These are phyloP conservation scores for Belonocnema kinseyi DNA, from an alignment of 1,140 invertebrate species.

Conservation along the genomic window DNA sequence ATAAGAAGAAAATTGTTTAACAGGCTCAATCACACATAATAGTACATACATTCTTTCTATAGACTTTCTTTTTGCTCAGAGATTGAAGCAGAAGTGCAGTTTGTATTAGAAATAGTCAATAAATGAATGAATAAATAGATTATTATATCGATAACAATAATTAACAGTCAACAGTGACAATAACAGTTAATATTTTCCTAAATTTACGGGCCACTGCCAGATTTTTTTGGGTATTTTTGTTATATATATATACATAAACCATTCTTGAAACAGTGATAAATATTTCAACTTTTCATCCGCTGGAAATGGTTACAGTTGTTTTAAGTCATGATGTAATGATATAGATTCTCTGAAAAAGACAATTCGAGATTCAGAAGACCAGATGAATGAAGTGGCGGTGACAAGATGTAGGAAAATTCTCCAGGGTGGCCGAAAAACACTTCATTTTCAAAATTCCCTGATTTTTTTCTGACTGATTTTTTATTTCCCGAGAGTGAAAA, in stretches of 20 bases:
- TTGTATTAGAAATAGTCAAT: neutral
- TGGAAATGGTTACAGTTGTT: conserved; percentile 66
- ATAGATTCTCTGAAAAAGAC: conserved; percentile 68
- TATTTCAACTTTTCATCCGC: conserved; percentile 54
- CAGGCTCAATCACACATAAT: neutral
- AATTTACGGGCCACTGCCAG: no score
- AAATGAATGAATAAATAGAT: conserved; percentile 24
- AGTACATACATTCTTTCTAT: conserved; percentile 13
- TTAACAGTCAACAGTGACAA: neutral
- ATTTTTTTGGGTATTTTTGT: no score
- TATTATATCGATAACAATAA: neutral
- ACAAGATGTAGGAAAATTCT: neutral
- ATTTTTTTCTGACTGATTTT: no score
- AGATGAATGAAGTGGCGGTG: conserved; percentile 24
- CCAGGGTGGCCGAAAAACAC: no score
- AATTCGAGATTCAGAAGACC: conserved; percentile 59
- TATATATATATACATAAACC: neutral
- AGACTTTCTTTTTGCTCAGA: neutral
- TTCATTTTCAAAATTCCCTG: no score
- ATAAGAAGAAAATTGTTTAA: neutral
- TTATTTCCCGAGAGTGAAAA: no score
- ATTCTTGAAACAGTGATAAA: conserved; percentile 49
- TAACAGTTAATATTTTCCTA: neutral
- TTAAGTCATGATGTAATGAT: conserved; percentile 71
- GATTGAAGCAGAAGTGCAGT: conserved; percentile 8